Evolutionary conservation across 2,888 invertebrate genomes (phyloP).

Genomic region (Unio delphinus): DNA sequence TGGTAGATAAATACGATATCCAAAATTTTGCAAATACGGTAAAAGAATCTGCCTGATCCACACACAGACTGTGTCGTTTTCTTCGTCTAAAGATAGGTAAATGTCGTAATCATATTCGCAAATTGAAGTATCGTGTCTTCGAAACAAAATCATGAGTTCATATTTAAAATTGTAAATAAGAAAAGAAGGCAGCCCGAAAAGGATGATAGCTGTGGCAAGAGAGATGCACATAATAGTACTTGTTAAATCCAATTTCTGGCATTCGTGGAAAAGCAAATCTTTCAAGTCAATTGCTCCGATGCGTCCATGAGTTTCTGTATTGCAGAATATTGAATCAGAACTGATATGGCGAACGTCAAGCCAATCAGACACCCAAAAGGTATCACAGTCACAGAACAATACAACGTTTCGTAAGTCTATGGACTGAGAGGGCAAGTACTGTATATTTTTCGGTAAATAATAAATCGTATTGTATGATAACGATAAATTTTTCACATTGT

Average conservation of each 20-base stretch:
- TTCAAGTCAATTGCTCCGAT: not conserved
- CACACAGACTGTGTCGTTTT: not conserved
- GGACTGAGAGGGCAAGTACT: not conserved
- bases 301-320: not conserved
- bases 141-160: too few relatives aligned
- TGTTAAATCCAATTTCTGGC: too few relatives aligned
- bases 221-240: too few relatives aligned
- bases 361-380: slow-evolving; percentile 7
- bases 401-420: not conserved
- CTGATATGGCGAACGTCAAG: not conserved
- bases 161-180: too few relatives aligned
- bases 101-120: slow-evolving; percentile 3
- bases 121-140: too few relatives aligned
- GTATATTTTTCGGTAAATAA: slow-evolving; percentile 1
- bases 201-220: too few relatives aligned
- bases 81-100: slow-evolving; percentile 7
- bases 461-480: too few relatives aligned
- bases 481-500: not conserved
- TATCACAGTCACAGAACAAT: slow-evolving; percentile 1
- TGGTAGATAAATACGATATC: slow-evolving; percentile 9
- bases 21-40: not conserved
- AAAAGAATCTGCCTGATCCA: slow-evolving; percentile 1
- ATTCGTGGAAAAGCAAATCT: too few relatives aligned
- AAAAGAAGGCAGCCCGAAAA: too few relatives aligned
- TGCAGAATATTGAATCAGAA: not conserved